Evolutionary conservation across 2,888 invertebrate genomes (phyloP).

Genomic region (Zonitis immaculata): DNA sequence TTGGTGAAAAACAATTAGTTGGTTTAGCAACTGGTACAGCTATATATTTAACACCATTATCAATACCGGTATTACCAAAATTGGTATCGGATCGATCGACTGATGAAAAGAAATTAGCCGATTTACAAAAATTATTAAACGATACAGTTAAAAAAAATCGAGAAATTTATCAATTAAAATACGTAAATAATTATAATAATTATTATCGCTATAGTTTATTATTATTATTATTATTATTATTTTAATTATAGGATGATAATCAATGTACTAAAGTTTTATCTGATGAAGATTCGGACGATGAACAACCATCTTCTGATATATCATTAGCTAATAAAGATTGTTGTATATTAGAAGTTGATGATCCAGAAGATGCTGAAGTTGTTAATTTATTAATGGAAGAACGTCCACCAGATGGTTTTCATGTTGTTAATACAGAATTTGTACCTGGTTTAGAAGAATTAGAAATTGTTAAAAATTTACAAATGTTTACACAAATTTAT

Average conservation of each 20-base stretch:
- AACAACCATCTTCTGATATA: conserved; percentile 63
- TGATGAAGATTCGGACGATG: conserved; percentile 66
- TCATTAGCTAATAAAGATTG: conserved; percentile 73
- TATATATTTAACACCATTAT: conserved; percentile 70
- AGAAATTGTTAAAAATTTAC: conserved; percentile 64
- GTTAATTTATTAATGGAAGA: conserved; percentile 69
- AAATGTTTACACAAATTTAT: conserved; percentile 85
- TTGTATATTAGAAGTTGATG: conserved; percentile 78
- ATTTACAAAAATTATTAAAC: conserved; percentile 64
- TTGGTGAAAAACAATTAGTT: conserved; percentile 84
- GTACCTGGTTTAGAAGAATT: conserved; percentile 67
- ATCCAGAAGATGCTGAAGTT: conserved; percentile 75
- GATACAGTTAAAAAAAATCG: conserved; percentile 68
- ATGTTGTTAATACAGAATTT: conserved; percentile 72
- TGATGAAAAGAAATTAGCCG: conserved; percentile 61
- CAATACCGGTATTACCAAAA: conserved; percentile 68
- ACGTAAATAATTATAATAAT: conserved; percentile 33
- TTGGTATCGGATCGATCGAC: conserved; percentile 63
- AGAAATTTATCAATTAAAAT: conserved; percentile 63
- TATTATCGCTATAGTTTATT: too few relatives aligned
- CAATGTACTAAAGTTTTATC: conserved; percentile 46
- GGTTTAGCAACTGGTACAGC: conserved; percentile 88
- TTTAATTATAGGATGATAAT: conserved; percentile 34
- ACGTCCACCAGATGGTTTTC: conserved; percentile 69
- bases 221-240: too few relatives aligned